Evolutionary conservation across 1,140 invertebrate genomes (phyloP).

Genomic region (Diorhabda elongata): DNA sequence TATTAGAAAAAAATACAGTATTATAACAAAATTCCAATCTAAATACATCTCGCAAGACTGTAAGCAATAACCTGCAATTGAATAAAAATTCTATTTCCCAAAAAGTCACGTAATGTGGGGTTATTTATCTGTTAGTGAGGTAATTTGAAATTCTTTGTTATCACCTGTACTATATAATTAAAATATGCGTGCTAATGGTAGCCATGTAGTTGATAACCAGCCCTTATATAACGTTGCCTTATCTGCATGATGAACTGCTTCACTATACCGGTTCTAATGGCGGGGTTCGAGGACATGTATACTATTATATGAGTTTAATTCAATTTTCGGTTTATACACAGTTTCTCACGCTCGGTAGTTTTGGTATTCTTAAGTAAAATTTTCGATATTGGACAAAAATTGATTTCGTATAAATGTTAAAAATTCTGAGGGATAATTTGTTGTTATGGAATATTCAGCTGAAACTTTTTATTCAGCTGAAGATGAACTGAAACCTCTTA

Average conservation of each 20-base stretch:
- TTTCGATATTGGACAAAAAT: too few relatives aligned
- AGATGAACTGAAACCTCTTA: too few relatives aligned
- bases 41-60: too few relatives aligned
- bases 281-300: background rate
- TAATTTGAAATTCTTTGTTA: slow-evolving; percentile 3
- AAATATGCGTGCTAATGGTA: slow-evolving; percentile 1
- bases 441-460: too few relatives aligned
- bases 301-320: background rate
- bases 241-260: background rate
- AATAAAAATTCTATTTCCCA: background rate
- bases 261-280: background rate
- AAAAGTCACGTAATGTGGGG: background rate
- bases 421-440: too few relatives aligned
- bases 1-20: too few relatives aligned
- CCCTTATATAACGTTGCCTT: background rate
- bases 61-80: background rate
- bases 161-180: slow-evolving; percentile 2
- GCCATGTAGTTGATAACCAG: background rate
- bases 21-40: too few relatives aligned
- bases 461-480: too few relatives aligned
- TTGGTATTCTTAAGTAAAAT: too few relatives aligned
- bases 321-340: background rate
- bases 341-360: background rate
- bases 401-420: too few relatives aligned
- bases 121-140: background rate